Conservation (phyloP, 2,113 vertebrate genomes). For the Urocitellus parryii region DNA sequence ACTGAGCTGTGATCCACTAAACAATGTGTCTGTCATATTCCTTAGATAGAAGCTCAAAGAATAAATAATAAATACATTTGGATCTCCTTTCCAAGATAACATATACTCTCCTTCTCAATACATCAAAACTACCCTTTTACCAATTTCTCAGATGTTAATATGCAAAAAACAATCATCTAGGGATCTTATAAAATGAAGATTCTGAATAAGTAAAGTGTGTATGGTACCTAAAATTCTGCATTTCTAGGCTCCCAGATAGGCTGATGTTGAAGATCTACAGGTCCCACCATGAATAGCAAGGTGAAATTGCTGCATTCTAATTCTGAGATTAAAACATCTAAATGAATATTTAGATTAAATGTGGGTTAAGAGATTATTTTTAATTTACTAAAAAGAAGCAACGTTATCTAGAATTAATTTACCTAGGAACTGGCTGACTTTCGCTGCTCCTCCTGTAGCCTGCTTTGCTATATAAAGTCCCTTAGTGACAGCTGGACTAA, state of each 20-base stretch:
- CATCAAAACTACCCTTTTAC: background rate
- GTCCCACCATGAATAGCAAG: background rate
- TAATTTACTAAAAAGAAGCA: background rate
- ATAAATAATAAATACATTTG: background rate
- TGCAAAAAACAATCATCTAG: background rate
- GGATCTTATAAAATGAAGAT: background rate
- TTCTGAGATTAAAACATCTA: background rate
- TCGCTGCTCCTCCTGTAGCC: constrained; percentile 96
- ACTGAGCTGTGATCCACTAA: background rate
- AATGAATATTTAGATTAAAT: background rate
- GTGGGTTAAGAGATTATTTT: background rate
- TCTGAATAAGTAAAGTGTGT: background rate
- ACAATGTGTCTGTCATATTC: background rate
- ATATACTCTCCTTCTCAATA: background rate
- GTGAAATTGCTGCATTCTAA: background rate
- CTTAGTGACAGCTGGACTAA: constrained; percentile 94
- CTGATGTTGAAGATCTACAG: background rate
- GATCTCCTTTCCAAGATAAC: background rate
- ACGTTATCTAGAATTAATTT: constrained; percentile 67
- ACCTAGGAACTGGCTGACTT: constrained; percentile 99
- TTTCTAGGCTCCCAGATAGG: background rate
- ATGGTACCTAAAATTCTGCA: background rate
- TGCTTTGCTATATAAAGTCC: constrained; percentile 97
- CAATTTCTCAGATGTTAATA: background rate
- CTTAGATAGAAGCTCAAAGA: background rate